Evolutionary conservation across 1,140 invertebrate species (phyloP), one percentile per base, ranked within the genome.

Genomic region (Cataglyphis hispanica): DNA sequence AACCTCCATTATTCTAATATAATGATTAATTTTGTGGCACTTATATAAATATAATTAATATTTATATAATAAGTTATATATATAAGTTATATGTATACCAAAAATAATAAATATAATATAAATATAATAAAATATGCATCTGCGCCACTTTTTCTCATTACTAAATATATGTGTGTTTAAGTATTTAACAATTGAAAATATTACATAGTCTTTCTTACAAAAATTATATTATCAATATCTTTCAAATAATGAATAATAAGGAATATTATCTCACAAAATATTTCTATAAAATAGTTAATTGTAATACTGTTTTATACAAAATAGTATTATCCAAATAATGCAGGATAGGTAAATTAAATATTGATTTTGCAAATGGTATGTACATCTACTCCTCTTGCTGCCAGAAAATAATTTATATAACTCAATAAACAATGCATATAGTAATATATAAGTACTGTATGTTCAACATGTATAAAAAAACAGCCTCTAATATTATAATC

Each of bases 271-370:
- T 78, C 40, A 67, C 3, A 63, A 31, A 19, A 77, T 25, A 22
- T 72, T 60, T 16, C 60, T 83, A 76, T 53, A 27, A 84, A 76
- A 76, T 19, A 37, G 13, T 25, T 84, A 53, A 63, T 8, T 40
- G 8, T 63, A 27, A 61, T 84, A 50, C 13, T 58, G 40, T 16
- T 60, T 58, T 11, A 58, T 72, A 84, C 25, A n/a, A 84, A 84
- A 72, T 70, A 2, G 16, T 46, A 25, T 22, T n/a, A 37, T 84
- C 7, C 3, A 50, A 84, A 61, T 75, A 0, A 74, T 27, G 3
- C n/a, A 46, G 6, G 37, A 75, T 74, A 46, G 46, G 16, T 63
- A 61, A 75, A 63, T 75, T 50, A 61, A 46, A 63, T 27, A 25
- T 84, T 16, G 2, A 83, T 40, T 70, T 31, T 56, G 10, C 4